Evolutionary conservation across 2,113 vertebrate genomes (phyloP), one percentile per base, ranked within the genome.

Genomic region (Varanus komodoensis): DNA sequence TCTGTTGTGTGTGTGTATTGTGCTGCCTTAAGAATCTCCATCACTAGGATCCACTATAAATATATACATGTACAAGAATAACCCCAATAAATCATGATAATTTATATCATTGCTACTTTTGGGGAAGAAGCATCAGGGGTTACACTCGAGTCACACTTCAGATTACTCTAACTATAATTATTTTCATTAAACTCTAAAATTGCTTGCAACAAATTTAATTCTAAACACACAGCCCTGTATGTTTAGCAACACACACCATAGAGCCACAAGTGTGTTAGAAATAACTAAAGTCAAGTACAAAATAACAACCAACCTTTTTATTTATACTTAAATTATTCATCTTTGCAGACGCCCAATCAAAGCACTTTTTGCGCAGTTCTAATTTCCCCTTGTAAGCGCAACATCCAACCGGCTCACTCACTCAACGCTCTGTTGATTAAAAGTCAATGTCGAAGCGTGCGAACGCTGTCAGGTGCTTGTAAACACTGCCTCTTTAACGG

Each of bases 121-220:
- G 89, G 88, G 74, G 84, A 96, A 96, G 94, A 90, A 95, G 85
- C 96, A 94, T 96, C 88, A 87, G 95, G 95, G 95, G 95, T 97
- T 96, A 95, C 88, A 96, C 95, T 96, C 95, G 94, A 97, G 95
- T 97, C 96, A 96, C 78, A 97, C 95, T 97, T 96, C 96, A 96
- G 96, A 96, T 96, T 96, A 96, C 91, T 96, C 95, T 94, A 96
- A 96, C 96, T 94, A 93, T 97, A 97, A 97, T 98, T 97, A 97
- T 97, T 97, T 97, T 97, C 95, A 97, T 97, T 97, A 97, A 97
- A 97, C 95, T 96, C 96, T 96, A 96, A 96, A 97, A 96, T 95
- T 95, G 95, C 97, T 97, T 97, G 94, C 93, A 97, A 91, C 88
- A 93, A 87, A 97, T 97, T 97, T 95, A 87, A 90, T 95, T 96